Conservation (phyloP, 2,888 invertebrate species). For the Pyralis farinalis region DNA sequence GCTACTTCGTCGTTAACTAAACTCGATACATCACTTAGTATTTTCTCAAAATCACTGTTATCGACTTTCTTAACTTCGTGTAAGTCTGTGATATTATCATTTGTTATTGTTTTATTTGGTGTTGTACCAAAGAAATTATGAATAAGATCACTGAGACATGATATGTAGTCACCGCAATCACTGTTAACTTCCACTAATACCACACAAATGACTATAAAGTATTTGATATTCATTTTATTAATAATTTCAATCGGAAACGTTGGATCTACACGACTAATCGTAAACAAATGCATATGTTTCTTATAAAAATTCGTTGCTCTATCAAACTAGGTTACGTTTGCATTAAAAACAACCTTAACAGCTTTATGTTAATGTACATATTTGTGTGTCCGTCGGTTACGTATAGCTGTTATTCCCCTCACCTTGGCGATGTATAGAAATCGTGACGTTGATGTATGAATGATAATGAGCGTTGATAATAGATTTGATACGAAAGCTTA, state of each 20-base stretch:
- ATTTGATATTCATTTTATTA: constrained; percentile 29
- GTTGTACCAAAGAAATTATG: constrained; percentile 32
- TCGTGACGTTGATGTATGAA: neutral
- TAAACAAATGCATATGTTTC: constrained; percentile 50
- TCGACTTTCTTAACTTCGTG: constrained; percentile 28
- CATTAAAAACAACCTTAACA: neutral
- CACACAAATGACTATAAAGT: constrained; percentile 28
- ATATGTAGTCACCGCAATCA: constrained; percentile 45
- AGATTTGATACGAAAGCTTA: neutral
- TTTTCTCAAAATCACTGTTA: constrained; percentile 28
- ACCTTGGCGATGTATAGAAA: neutral
- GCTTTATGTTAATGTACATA: neutral
- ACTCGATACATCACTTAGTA: constrained; percentile 35
- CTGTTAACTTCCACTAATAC: constrained; percentile 29
- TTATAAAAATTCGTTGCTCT: constrained; percentile 1
- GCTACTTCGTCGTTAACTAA: constrained; percentile 41
- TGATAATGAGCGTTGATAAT: neutral
- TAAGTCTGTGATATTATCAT: constrained; percentile 27
- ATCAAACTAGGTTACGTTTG: neutral
- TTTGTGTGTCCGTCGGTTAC: neutral
- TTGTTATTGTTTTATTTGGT: constrained; percentile 20
- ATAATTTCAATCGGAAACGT: constrained; percentile 34
- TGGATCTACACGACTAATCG: constrained; percentile 34
- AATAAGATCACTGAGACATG: constrained; percentile 40
- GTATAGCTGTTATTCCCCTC: neutral